phyloP scores from a whole-genome alignment of 2,888 invertebrate genomes.

The Dolichopus griseipennis region DNA sequence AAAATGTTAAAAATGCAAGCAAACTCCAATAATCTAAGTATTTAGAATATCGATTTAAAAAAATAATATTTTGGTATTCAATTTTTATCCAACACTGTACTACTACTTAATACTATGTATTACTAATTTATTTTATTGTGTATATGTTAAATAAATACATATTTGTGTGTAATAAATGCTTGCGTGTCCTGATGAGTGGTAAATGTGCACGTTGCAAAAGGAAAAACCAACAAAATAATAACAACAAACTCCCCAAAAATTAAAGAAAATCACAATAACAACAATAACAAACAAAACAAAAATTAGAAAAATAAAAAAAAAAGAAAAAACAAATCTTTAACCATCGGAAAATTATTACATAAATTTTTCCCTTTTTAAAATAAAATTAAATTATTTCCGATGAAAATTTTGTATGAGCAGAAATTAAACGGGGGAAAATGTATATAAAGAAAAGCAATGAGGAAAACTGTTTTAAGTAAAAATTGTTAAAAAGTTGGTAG shows the following conservation, averaged over 20 bases:
- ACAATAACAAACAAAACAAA: not conserved
- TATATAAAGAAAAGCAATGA: too few species aligned
- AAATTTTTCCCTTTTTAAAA: not conserved
- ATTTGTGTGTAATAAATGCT: not conserved
- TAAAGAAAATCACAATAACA: not conserved
- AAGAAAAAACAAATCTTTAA: not conserved
- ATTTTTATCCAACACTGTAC: too few species aligned
- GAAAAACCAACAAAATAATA: not conserved
- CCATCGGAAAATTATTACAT: not conserved
- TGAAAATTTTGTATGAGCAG: not conserved
- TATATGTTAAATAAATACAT: too few species aligned
- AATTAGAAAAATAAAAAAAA: not conserved
- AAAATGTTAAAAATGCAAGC: too few species aligned
- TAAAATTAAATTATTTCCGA: slow-evolving; percentile 2
- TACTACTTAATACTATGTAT: too few species aligned
- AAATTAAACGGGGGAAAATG: not conserved
- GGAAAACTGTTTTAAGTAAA: not conserved
- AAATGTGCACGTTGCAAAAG: not conserved
- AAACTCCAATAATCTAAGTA: too few species aligned
- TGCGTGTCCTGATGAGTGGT: slow-evolving; percentile 3
- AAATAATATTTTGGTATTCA: too few species aligned
- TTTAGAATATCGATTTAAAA: too few species aligned
- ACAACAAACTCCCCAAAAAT: not conserved
- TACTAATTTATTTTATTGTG: too few species aligned
- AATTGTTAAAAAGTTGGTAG: not conserved